Base-by-base conservation (phyloP, 2,888 invertebrate species). In the Polylopha cassiicola region DNA sequence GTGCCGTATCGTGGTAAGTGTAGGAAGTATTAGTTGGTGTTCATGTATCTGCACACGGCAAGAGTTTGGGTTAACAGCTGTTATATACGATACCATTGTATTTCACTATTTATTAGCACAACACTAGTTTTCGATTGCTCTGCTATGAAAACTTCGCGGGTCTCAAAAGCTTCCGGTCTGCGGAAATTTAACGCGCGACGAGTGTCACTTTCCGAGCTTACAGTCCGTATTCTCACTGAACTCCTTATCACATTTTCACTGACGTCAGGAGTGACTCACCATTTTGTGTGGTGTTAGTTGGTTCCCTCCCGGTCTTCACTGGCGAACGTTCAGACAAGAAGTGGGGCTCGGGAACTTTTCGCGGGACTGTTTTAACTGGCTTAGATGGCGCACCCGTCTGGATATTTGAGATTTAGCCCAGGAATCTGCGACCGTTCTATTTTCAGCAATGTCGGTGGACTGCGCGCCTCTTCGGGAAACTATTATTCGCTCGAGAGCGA, bases 301-400 rank as follows among this genome's bases (percentile, higher is more conserved):
- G 82, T 84, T 86, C 85, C 84, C 84, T 86, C 86, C 87, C 82
- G 87, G 85, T 88, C 90, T 89, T 89, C 88, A 89, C 90, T 89
- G 89, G 89, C 89, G 89, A 90, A 88, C 89, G 89, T 82, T 87
- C 88, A 87, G 89, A 90, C 90, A 89, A 91, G 90, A 90, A 92
- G 90, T 92, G 91, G 90, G 89, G 89, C 89, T 87, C 86, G 78
- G 87, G 85, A 86, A 85, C 86, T 86, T 87, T 87, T 87, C 82
- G 87, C 86, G 81, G 85, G 84, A 87, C 87, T 87, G 89, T 91
- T 91, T 91, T 91, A 91, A 90, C 89, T 86, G 87, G 73, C 86
- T 87, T 84, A 91, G 91, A 90, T 89, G 91, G 90, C 91, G 91
- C 89, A 86, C 80, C 67, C 69, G 77, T 82, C 82, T 82, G 81